Evolutionary conservation across 2,797 vertebrate species (phyloP).

Genomic region (Parauchenoglanis punctatus): DNA sequence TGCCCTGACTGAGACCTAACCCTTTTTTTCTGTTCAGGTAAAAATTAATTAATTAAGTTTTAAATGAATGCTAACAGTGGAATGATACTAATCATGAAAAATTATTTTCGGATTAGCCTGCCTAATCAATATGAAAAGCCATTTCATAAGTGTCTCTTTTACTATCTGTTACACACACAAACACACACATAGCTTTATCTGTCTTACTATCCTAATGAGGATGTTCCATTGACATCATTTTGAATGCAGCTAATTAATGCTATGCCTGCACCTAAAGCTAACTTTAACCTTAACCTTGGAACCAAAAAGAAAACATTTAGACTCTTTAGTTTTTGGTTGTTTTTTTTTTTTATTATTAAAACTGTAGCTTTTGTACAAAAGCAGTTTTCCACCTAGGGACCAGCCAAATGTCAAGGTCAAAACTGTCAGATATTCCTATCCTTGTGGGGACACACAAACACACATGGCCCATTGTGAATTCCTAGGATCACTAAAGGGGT

Average conservation of each 20-base stretch:
- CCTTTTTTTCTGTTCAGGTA: neutral
- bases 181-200: neutral
- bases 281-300: neutral
- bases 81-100: neutral
- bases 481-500: neutral
- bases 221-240: neutral
- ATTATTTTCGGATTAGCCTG: neutral
- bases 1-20: neutral
- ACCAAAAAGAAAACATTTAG: neutral
- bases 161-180: neutral
- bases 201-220: neutral
- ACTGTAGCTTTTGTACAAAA: neutral
- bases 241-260: neutral
- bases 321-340: neutral
- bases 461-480: neutral
- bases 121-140: neutral
- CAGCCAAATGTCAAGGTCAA: neutral
- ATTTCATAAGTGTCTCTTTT: neutral
- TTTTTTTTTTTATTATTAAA: neutral
- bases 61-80: neutral
- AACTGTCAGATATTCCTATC: neutral
- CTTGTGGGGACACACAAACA: neutral
- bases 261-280: neutral
- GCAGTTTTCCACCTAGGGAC: no score
- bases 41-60: neutral